Evolutionary conservation across 2,113 vertebrate species (phyloP).

Genomic region (Acanthochromis polyacanthus): DNA sequence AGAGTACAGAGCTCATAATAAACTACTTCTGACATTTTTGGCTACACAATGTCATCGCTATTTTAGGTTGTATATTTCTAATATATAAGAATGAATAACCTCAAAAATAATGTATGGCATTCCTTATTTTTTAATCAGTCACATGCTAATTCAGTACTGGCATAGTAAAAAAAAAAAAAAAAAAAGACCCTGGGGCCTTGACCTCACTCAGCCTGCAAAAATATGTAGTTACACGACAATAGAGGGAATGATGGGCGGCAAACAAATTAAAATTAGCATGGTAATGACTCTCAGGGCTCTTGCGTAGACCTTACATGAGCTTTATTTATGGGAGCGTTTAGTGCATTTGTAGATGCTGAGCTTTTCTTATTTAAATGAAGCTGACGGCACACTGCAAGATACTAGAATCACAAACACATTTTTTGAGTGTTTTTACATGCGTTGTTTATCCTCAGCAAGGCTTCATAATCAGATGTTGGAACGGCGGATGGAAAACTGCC

Average conservation of each 20-base stretch:
- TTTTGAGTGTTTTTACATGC: slow-evolving; percentile 22
- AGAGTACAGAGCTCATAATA: background rate
- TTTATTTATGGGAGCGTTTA: slow-evolving; percentile 45
- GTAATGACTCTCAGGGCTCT: slow-evolving; percentile 47
- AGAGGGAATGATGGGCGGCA: slow-evolving; percentile 53
- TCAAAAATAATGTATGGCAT: background rate
- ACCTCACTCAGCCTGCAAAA: slow-evolving; percentile 52
- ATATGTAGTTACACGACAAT: slow-evolving; percentile 68
- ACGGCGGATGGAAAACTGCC: slow-evolving; percentile 41
- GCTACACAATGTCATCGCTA: background rate
- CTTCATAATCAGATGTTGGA: slow-evolving; percentile 58
- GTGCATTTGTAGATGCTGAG: slow-evolving; percentile 42
- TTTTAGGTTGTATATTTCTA: background rate
- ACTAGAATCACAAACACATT: slow-evolving; percentile 19
- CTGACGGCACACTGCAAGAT: slow-evolving; percentile 3
- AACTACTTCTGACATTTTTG: background rate
- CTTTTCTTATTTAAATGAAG: slow-evolving; percentile 65
- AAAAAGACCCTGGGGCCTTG: slow-evolving; percentile 44
- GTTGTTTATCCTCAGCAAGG: slow-evolving; percentile 28
- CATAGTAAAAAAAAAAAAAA: slow-evolving; percentile 61
- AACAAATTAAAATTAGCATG: slow-evolving; percentile 66
- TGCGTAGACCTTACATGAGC: slow-evolving; percentile 43
- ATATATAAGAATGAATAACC: background rate
- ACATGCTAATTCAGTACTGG: slow-evolving; percentile 65
- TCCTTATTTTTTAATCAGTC: slow-evolving; percentile 37